phyloP scores from a whole-genome alignment of 2,888 invertebrate genomes.

The Meliscaeva auricollis region DNA sequence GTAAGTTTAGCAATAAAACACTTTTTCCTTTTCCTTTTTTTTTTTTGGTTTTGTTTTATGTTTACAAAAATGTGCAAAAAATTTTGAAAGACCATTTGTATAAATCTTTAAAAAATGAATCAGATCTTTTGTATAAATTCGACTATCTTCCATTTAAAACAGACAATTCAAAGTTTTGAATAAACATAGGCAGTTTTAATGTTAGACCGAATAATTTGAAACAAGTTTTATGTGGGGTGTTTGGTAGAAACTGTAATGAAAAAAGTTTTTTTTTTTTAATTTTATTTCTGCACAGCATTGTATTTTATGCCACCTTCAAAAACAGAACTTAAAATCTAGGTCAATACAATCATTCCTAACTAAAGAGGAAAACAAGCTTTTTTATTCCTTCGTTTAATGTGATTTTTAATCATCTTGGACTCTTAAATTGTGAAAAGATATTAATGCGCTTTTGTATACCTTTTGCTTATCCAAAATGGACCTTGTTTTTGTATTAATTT shows the following conservation, averaged over 20 bases:
- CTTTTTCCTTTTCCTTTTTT: not conserved
- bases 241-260: too few relatives aligned
- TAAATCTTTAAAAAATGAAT: too few relatives aligned
- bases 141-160: too few relatives aligned
- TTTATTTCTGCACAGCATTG: not conserved
- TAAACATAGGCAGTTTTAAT: too few relatives aligned
- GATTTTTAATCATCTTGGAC: slow-evolving; percentile 58
- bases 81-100: too few relatives aligned
- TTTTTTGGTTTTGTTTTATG: not conserved
- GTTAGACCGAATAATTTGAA: too few relatives aligned
- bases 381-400: slow-evolving; percentile 26
- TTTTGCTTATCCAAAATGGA: slow-evolving; percentile 17
- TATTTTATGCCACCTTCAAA: not conserved
- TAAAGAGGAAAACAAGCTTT: not conserved
- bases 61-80: not conserved
- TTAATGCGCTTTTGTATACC: not conserved
- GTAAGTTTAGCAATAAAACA: slow-evolving; percentile 84
- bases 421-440: slow-evolving; percentile 15
- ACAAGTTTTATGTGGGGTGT: too few relatives aligned
- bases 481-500: slow-evolving; percentile 4
- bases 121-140: too few relatives aligned
- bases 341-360: slow-evolving; percentile 14
- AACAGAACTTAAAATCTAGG: slow-evolving; percentile 39
- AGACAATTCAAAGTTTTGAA: too few relatives aligned
- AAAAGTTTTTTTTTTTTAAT: too few relatives aligned